phyloP scores from a whole-genome alignment of 2,113 vertebrate species.

The Thryonomys swinderianus region DNA sequence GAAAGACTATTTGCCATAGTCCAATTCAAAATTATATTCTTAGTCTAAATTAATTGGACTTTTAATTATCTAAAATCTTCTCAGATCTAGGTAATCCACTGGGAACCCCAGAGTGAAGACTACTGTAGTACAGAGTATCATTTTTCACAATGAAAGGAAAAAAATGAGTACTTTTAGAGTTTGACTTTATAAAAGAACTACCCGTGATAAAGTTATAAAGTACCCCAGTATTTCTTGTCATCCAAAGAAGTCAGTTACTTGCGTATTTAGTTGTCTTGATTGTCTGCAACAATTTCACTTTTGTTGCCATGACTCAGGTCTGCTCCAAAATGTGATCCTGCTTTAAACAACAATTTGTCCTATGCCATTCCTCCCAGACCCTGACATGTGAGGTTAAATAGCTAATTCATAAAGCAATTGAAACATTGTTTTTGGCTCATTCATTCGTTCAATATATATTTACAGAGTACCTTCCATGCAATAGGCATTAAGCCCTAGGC shows the following conservation, averaged over 20 bases:
- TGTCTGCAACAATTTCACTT: background rate
- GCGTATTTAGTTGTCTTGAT: background rate
- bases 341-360: background rate
- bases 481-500: background rate
- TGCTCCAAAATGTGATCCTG: background rate
- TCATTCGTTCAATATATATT: background rate
- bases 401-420: background rate
- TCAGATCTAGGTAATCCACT: background rate
- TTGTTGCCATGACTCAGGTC: fast-evolving
- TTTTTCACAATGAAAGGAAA: background rate
- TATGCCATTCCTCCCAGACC: background rate
- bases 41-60: background rate
- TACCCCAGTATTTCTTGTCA: background rate
- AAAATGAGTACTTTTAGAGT: background rate
- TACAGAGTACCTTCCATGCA: background rate
- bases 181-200: background rate
- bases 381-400: background rate
- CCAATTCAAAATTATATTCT: background rate
- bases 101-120: background rate
- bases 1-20: background rate
- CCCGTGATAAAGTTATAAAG: background rate
- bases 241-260: background rate
- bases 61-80: slow-evolving; percentile 7
- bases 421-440: background rate
- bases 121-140: background rate